Conservation (phyloP, 1,140 invertebrate species). For the Brachionus asplanchnoidis region DNA sequence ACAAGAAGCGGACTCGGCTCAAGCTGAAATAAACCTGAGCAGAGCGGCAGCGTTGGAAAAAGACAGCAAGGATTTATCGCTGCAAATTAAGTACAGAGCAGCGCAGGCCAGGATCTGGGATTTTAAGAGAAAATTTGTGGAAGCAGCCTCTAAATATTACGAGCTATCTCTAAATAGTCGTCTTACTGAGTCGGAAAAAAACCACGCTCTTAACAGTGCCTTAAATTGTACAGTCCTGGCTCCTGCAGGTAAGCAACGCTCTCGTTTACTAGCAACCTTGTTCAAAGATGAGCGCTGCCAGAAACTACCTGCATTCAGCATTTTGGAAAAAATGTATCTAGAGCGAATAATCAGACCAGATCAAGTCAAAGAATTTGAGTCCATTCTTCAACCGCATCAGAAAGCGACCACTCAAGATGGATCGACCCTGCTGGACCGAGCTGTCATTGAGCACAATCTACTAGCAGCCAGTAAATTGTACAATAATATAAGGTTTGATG, state of each 20-base stretch:
- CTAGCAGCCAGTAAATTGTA: constrained; percentile 94
- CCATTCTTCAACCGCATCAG: constrained; percentile 83
- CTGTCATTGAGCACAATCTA: constrained; percentile 95
- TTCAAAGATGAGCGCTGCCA: constrained; percentile 98
- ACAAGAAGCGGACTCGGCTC: constrained; percentile 91
- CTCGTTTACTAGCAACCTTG: constrained; percentile 88
- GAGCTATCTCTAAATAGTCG: constrained; percentile 91
- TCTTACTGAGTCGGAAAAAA: constrained; percentile 74
- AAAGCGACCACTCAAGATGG: constrained; percentile 79
- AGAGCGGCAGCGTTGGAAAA: constrained; percentile 86
- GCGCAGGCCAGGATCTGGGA: constrained; percentile 93
- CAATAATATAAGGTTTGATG: constrained; percentile 94
- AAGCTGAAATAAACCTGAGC: constrained; percentile 94
- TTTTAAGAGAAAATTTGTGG: constrained; percentile 93
- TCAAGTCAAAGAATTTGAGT: constrained; percentile 85
- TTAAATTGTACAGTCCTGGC: constrained; percentile 92
- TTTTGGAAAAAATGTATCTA: constrained; percentile 95
- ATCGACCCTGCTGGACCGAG: constrained; percentile 87
- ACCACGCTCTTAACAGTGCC: constrained; percentile 88
- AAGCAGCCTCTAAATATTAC: constrained; percentile 95
- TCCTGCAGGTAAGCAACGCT: constrained; percentile 90
- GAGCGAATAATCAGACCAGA: constrained; percentile 88
- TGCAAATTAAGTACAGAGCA: constrained; percentile 80
- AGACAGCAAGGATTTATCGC: constrained; percentile 84
- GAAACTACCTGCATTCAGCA: constrained; percentile 82